phyloP scores from a whole-genome alignment of 2,797 vertebrate genomes.

The Notoglanidium macrostoma region DNA sequence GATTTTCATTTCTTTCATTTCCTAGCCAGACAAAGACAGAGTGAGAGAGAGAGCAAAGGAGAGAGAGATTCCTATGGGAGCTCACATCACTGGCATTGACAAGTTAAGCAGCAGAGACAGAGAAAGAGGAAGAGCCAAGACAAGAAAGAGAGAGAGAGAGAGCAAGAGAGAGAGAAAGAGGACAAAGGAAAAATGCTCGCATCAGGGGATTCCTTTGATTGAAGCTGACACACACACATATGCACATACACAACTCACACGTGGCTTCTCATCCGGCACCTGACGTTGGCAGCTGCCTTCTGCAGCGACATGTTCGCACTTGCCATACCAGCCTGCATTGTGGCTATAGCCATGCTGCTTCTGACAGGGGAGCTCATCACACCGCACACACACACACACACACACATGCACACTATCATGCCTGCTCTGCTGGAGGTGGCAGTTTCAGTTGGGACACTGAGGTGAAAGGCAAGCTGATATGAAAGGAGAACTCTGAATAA shows the following conservation, averaged over 20 bases:
- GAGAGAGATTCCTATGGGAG: slow-evolving; percentile 40
- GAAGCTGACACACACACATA: slow-evolving; percentile 51
- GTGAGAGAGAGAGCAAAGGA: neutral
- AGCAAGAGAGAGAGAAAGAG: slow-evolving; percentile 73
- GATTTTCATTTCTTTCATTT: slow-evolving; percentile 53
- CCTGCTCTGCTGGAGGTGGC: slow-evolving; percentile 38
- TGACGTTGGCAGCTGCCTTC: slow-evolving; percentile 69
- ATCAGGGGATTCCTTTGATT: slow-evolving; percentile 75
- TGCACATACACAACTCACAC: slow-evolving; percentile 52
- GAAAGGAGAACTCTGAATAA: neutral
- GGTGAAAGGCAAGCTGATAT: slow-evolving; percentile 16
- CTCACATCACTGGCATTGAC: slow-evolving; percentile 70
- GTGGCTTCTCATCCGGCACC: slow-evolving; percentile 60
- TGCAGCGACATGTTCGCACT: slow-evolving; percentile 68
- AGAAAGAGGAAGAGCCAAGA: slow-evolving; percentile 72
- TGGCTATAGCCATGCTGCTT: slow-evolving; percentile 25
- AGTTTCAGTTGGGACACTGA: slow-evolving; percentile 24
- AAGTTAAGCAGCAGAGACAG: slow-evolving; percentile 78
- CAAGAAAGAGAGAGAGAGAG: slow-evolving; percentile 74
- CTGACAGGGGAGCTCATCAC: too few species aligned
- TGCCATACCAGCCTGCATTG: slow-evolving; percentile 68
- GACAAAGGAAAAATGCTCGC: slow-evolving; percentile 72
- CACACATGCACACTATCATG: slow-evolving; percentile 27
- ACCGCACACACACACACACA: slow-evolving; percentile 35
- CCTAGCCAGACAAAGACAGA: slow-evolving; percentile 22